Conservation (phyloP, 1,140 invertebrate genomes). For the Trachelipus rathkii region DNA sequence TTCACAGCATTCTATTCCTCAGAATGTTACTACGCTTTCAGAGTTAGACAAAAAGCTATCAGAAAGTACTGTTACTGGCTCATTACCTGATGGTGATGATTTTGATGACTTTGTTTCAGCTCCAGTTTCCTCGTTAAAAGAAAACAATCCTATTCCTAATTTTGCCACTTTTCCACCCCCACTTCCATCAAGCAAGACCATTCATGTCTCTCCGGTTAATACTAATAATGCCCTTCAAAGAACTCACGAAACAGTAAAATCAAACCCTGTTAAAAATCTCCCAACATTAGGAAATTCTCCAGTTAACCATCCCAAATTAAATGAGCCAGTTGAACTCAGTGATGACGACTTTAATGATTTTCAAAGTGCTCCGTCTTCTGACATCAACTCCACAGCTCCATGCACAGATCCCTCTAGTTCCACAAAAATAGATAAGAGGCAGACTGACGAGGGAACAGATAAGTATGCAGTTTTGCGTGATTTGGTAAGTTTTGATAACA, state of each 20-base stretch:
- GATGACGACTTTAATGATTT: constrained; percentile 41
- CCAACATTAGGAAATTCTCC: constrained; percentile 33
- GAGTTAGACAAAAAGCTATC: not conserved
- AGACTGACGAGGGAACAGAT: constrained; percentile 18
- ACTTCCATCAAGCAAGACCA: no score
- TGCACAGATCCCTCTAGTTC: not conserved
- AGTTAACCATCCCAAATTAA: constrained; percentile 21
- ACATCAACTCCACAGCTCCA: not conserved
- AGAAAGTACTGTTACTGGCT: not conserved
- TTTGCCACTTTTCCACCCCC: no score
- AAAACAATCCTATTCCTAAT: not conserved
- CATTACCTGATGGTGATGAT: constrained; percentile 30
- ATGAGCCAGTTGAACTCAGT: not conserved
- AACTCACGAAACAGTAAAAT: no score
- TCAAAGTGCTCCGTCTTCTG: constrained; percentile 29
- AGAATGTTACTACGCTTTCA: not conserved
- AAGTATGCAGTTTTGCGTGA: constrained; percentile 38
- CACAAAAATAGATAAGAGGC: not conserved
- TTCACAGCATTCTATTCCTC: not conserved
- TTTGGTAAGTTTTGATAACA: no score
- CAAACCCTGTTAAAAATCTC: constrained; percentile 19
- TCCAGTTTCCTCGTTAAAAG: not conserved
- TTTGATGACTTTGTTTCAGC: constrained; percentile 41
- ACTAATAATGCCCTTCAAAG: no score
- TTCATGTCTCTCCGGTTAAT: no score